These are phyloP conservation scores for Harpia harpyja DNA, from an alignment of 2,797 vertebrate genomes.

Conservation along the genomic window DNA sequence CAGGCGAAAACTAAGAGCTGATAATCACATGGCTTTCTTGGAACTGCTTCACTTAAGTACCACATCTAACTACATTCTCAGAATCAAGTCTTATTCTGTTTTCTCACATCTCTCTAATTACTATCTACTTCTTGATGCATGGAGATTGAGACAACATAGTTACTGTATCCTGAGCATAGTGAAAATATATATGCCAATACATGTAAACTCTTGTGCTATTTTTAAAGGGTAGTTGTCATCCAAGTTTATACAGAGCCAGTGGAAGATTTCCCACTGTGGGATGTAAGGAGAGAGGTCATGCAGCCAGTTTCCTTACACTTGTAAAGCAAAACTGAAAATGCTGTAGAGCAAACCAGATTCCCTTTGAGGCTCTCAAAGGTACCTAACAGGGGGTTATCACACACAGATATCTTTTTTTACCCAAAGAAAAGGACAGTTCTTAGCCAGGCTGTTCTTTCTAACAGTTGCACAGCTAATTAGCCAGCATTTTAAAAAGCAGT, in stretches of 20 bases:
- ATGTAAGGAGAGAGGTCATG: neutral
- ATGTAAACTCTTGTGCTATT: neutral
- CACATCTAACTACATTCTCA: neutral
- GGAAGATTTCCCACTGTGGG: neutral
- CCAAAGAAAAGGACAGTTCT: neutral
- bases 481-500: neutral
- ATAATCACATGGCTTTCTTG: neutral
- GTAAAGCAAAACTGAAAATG: neutral
- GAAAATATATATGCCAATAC: neutral
- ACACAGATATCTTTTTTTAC: neutral
- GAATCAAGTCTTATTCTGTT: neutral
- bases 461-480: neutral
- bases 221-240: neutral
- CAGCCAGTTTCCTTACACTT: neutral
- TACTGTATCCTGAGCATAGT: neutral
- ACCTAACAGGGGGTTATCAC: neutral
- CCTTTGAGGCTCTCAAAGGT: neutral
- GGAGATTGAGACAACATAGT: neutral
- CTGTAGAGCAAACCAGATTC: neutral
- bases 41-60: neutral
- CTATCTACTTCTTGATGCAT: neutral
- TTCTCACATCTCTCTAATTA: neutral
- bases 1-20: neutral
- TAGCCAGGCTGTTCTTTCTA: neutral
- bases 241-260: neutral